These are phyloP conservation scores for Drosophila chauvacae DNA, from an alignment of 1,140 invertebrate genomes.

Conservation along the genomic window DNA sequence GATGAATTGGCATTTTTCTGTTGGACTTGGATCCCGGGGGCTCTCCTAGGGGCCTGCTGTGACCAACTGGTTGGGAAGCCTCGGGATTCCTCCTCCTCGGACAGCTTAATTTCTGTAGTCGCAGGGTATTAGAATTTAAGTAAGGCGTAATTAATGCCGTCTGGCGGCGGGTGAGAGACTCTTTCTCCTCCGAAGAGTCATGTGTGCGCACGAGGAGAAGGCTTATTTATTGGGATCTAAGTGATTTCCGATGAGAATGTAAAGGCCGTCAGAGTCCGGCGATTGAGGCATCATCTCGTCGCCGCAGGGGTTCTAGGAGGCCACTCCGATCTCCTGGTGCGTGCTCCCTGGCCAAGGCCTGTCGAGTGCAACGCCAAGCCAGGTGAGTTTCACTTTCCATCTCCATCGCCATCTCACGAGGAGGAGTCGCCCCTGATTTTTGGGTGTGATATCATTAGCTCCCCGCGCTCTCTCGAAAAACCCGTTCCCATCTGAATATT, in stretches of 20 bases:
- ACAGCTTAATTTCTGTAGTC: constrained; percentile 85
- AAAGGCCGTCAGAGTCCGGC: constrained; percentile 59
- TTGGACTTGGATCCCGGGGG: neutral
- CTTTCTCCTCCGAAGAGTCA: constrained; percentile 26
- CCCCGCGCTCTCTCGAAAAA: constrained; percentile 45
- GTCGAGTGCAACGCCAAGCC: constrained; percentile 32
- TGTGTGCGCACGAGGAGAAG: constrained; percentile 49
- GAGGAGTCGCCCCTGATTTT: constrained; percentile 44
- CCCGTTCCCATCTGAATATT: constrained; percentile 72
- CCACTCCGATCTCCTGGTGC: constrained; percentile 57
- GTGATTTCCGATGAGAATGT: constrained; percentile 84
- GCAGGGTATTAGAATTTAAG: constrained; percentile 84
- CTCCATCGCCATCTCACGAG: constrained; percentile 3
- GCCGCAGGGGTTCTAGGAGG: constrained; percentile 63
- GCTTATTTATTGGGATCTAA: constrained; percentile 85
- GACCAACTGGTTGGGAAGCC: constrained; percentile 62
- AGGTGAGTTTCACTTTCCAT: constrained; percentile 72
- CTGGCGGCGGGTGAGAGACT: constrained; percentile 18
- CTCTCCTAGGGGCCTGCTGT: constrained; percentile 53
- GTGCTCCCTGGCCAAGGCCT: constrained; percentile 40
- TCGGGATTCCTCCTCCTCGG: constrained; percentile 14
- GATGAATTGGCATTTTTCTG: constrained; percentile 74
- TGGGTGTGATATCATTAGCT: constrained; percentile 83
- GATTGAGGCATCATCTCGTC: constrained; percentile 81
- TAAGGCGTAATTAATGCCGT: constrained; percentile 84